phyloP scores from a whole-genome alignment of 2,113 vertebrate genomes.

The Ochotona princeps region DNA sequence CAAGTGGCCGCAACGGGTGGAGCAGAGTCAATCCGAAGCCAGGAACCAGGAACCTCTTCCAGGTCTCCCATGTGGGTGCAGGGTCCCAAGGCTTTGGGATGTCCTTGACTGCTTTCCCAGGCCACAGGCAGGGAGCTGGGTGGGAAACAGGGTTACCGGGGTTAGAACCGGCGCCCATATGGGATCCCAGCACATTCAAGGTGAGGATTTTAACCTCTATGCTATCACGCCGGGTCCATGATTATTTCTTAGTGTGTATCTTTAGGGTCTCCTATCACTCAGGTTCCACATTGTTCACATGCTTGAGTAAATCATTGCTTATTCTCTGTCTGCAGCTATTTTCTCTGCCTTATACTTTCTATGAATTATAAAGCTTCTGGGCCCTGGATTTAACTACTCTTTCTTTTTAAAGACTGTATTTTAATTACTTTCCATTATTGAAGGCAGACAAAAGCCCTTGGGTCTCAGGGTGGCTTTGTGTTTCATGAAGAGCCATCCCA shows the following conservation, averaged over 20 bases:
- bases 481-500: not conserved
- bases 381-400: not conserved
- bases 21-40: too few relatives aligned
- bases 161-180: too few relatives aligned
- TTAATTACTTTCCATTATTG: slow-evolving; percentile 15
- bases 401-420: not conserved
- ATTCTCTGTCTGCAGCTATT: not conserved
- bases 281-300: not conserved
- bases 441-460: not conserved
- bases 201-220: too few relatives aligned
- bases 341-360: not conserved
- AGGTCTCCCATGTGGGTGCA: too few relatives aligned
- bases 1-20: too few relatives aligned
- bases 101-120: too few relatives aligned
- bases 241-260: not conserved
- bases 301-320: not conserved
- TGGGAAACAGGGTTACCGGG: too few relatives aligned
- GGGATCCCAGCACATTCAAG: too few relatives aligned
- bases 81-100: too few relatives aligned
- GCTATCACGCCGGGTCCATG: too few relatives aligned
- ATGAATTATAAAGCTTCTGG: slow-evolving; percentile 1
- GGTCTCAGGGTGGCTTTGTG: not conserved
- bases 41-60: too few relatives aligned
- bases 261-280: not conserved
- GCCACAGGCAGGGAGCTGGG: too few relatives aligned